Evolutionary conservation across 2,888 invertebrate species (phyloP), one percentile per base, ranked within the genome.

Genomic region (Linyphia triangularis): DNA sequence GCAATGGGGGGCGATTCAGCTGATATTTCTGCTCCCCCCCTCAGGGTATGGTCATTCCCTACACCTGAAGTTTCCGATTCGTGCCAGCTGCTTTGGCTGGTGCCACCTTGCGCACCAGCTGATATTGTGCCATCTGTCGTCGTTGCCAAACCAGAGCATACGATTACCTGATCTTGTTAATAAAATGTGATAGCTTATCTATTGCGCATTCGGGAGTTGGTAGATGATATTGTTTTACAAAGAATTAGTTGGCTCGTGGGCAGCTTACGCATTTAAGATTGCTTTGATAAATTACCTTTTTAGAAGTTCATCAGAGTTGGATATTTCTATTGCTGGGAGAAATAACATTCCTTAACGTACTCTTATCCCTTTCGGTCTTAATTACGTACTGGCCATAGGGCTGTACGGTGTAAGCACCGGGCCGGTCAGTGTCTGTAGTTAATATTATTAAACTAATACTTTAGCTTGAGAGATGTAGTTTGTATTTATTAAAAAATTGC

Each of bases 11-110:
- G 33, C 51, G 37, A 83, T 85, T 85, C 78, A 70, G 78, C 69
- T 63, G 85, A 85, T 85, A 51, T 85, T 65, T 65, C 30, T 59
- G 40, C 73, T 43, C 70, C 33, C 75, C 51, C 69, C 69, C 72
- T 57, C 67, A 30, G 69, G 40, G 19, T 61, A 16, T 83, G 83
- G 85, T 85, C 85, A 85, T 63, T 85, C 70, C 69, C 78, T 51
- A 22, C 82, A 73, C 65, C 65, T 72, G 83, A 63, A 33, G 33
- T 9, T 33, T 33, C 5, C 9, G 4, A 33, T 33, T 4, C 33
- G 33, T 33, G 33, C 33, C 33, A 33, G 33, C 33, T 33, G 33
- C 33, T 33, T 33, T 33, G 33, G 33, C 4, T 33, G 4, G 33
- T 33, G 33, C 33, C 33, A 33, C 33, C 33, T 33, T 33, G 33